Evolutionary conservation across 2,888 invertebrate species (phyloP).

Genomic region (Boloria selene): DNA sequence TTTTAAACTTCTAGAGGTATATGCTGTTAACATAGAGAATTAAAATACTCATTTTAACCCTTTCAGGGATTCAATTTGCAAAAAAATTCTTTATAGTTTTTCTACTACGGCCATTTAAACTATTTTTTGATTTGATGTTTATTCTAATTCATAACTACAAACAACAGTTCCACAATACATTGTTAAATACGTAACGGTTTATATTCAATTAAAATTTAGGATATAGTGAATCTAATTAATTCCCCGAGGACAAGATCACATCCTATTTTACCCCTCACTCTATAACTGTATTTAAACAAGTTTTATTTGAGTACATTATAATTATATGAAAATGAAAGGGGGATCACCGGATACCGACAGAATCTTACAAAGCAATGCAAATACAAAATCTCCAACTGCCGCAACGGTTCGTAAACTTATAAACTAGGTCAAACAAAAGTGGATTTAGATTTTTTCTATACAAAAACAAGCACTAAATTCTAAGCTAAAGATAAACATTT

Average conservation of each 20-base stretch:
- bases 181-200: no score
- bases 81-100: no score
- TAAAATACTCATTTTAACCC: no score
- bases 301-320: background rate
- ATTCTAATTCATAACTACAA: no score
- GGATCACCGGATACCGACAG: background rate
- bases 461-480: no score
- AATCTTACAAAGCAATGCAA: background rate
- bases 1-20: no score
- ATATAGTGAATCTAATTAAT: background rate
- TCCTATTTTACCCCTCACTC: background rate
- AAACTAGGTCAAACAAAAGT: background rate
- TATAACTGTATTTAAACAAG: background rate
- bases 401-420: background rate
- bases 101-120: no score
- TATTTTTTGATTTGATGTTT: no score
- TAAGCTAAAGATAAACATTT: no score
- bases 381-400: background rate
- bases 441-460: background rate
- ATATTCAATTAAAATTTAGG: background rate
- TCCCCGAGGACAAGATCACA: background rate
- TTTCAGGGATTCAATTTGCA: no score
- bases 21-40: no score
- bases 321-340: background rate
- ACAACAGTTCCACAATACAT: no score